A percentile compares a stretch with the other conserved stretches of the same genome.
phyloP scores from a whole-genome alignment of 2,797 vertebrate species.

The Premnoplex brunnescens region DNA sequence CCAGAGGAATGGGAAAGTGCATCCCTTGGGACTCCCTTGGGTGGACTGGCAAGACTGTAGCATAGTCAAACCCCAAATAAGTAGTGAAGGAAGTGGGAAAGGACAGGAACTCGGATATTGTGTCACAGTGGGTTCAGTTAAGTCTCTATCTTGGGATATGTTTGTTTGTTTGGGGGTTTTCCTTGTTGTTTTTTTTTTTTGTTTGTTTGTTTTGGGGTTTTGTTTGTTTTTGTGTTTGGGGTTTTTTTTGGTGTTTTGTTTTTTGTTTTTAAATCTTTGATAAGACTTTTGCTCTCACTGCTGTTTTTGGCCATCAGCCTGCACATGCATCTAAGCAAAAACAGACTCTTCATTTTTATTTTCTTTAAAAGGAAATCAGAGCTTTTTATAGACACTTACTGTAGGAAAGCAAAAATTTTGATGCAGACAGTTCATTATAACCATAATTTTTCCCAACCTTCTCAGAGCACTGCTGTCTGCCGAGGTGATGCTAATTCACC shows the following conservation, averaged over 20 bases:
- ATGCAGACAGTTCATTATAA: not conserved
- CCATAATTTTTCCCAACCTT: not conserved
- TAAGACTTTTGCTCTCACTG: constrained; percentile 8
- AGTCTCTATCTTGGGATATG: constrained; percentile 6
- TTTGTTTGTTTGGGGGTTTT: not conserved
- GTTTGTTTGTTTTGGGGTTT: not conserved
- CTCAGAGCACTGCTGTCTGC: not conserved
- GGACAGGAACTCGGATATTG: not conserved
- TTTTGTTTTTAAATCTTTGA: not conserved
- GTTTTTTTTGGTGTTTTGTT: not conserved
- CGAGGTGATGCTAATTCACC: not conserved
- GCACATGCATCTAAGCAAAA: not conserved
- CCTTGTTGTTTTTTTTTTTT: not conserved
- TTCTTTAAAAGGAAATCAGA: not conserved
- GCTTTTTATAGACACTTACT: not conserved
- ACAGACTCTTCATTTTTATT: not conserved
- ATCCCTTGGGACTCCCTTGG: not conserved
- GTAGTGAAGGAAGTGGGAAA: not conserved
- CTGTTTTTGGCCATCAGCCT: constrained; percentile 2
- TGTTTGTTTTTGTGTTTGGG: not conserved
- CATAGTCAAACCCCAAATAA: not conserved
- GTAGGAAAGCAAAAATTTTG: not conserved
- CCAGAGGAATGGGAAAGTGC: not conserved
- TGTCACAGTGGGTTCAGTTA: not conserved
- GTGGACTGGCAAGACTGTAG: not conserved